Percentiles rank a stretch among this genome's conserved stretches.
These are phyloP conservation scores for Alsophila aescularia DNA, from an alignment of 2,888 invertebrate genomes.

Conservation along the genomic window DNA sequence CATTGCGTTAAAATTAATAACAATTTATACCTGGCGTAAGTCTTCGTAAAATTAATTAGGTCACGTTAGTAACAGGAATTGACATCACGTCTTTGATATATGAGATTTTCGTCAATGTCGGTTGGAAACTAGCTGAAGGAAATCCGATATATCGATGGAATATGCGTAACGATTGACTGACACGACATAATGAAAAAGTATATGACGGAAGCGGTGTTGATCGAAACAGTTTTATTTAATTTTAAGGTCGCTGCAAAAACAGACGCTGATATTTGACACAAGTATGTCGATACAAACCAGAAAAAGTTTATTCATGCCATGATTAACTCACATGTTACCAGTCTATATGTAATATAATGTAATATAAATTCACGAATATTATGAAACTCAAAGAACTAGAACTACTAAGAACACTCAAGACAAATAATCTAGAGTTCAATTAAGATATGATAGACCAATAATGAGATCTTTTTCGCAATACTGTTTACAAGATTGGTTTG, in stretches of 20 bases:
- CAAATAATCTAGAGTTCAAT: neutral
- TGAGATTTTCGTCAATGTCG: slow-evolving; percentile 55
- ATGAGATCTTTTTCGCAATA: neutral
- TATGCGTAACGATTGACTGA: slow-evolving; percentile 35
- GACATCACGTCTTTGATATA: slow-evolving; percentile 49
- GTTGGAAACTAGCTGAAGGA: slow-evolving; percentile 41
- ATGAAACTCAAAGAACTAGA: neutral
- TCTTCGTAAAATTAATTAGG: slow-evolving; percentile 22
- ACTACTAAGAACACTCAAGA: too few relatives aligned
- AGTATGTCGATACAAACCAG: slow-evolving; percentile 18
- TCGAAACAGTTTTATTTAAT: slow-evolving; percentile 21
- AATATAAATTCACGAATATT: neutral
- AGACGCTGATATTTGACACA: slow-evolving; percentile 29
- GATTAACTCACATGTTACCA: too few relatives aligned
- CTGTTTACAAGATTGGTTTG: neutral
- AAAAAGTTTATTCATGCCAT: neutral
- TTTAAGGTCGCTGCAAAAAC: slow-evolving; percentile 27
- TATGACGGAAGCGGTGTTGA: slow-evolving; percentile 18
- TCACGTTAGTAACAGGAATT: slow-evolving; percentile 27
- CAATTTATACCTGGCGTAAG: slow-evolving; percentile 18
- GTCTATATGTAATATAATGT: too few relatives aligned
- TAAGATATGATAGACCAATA: neutral
- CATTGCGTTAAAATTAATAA: slow-evolving; percentile 9
- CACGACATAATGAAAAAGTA: slow-evolving; percentile 15
- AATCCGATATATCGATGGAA: slow-evolving; percentile 47